phyloP scores from a whole-genome alignment of 2,797 vertebrate species.

The Catamblyrhynchus diadema region DNA sequence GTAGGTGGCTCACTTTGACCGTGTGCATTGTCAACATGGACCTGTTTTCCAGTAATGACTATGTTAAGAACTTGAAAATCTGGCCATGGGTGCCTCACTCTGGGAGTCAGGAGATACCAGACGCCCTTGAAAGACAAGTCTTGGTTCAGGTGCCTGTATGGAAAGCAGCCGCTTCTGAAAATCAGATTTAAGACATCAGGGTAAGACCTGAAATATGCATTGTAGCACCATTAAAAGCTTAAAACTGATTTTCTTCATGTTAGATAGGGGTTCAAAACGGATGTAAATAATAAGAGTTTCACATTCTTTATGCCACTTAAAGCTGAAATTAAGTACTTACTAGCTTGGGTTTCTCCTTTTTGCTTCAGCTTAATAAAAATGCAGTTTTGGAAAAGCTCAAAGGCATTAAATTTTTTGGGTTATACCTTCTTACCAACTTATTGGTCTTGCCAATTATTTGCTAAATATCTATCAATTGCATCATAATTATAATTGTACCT shows the following conservation, averaged over 20 bases:
- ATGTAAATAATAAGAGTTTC: not conserved
- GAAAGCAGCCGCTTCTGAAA: conserved; percentile 7
- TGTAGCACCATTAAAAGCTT: not conserved
- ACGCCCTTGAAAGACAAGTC: not conserved
- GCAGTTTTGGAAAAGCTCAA: not conserved
- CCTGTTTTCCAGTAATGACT: conserved; percentile 31
- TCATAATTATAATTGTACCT: not conserved
- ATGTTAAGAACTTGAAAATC: conserved; percentile 43
- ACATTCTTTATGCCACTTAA: not conserved
- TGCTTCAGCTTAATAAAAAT: not conserved
- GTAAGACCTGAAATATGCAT: not conserved
- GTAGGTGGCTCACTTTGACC: not conserved
- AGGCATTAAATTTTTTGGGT: not conserved
- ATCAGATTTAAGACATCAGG: not conserved
- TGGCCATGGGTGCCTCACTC: not conserved
- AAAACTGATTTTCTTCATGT: not conserved
- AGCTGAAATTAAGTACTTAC: not conserved
- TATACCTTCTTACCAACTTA: not conserved
- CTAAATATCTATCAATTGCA: not conserved
- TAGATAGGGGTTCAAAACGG: not conserved
- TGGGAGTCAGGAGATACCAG: not conserved
- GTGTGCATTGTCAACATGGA: not conserved
- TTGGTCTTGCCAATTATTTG: not conserved
- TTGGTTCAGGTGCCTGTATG: not conserved
- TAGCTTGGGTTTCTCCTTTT: not conserved